A percentile compares a stretch with the other conserved stretches of the same genome.
These are phyloP conservation scores for Hippocampus guttulatus DNA, from an alignment of 2,113 vertebrate species.

Conservation along the genomic window DNA sequence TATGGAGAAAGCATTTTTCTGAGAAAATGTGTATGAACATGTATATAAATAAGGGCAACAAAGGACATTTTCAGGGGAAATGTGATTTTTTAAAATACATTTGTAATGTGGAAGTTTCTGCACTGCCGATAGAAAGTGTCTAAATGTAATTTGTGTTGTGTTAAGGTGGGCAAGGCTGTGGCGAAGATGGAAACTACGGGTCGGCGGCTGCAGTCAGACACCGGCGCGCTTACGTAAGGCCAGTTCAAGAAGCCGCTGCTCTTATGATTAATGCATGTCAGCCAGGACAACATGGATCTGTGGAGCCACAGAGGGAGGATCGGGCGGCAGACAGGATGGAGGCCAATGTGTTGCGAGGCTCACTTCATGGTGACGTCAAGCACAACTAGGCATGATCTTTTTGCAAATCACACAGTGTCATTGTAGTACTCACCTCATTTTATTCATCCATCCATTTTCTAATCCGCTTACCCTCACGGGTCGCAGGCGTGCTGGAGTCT, in stretches of 20 bases:
- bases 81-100: background rate
- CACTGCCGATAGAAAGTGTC: too few species aligned
- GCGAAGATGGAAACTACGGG: slow-evolving; percentile 17
- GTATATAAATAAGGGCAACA: background rate
- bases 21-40: too few species aligned
- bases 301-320: slow-evolving; percentile 48
- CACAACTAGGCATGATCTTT: background rate
- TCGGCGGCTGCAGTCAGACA: slow-evolving; percentile 31
- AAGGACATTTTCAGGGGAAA: background rate
- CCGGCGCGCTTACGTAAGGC: slow-evolving; percentile 54
- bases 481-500: too few species aligned
- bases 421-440: too few species aligned
- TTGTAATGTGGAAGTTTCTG: background rate
- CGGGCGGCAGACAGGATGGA: slow-evolving; percentile 2
- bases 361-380: background rate
- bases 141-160: too few species aligned
- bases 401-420: background rate
- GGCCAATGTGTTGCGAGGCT: background rate
- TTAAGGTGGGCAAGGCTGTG: slow-evolving; percentile 2
- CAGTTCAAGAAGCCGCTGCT: slow-evolving; percentile 51
- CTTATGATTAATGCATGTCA: slow-evolving; percentile 74
- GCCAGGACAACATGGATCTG: slow-evolving; percentile 47
- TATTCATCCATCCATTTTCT: too few species aligned
- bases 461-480: too few species aligned
- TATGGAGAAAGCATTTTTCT: too few species aligned